Conservation (phyloP, 1,140 invertebrate species). For the Stratiolaelaps scimitus region DNA sequence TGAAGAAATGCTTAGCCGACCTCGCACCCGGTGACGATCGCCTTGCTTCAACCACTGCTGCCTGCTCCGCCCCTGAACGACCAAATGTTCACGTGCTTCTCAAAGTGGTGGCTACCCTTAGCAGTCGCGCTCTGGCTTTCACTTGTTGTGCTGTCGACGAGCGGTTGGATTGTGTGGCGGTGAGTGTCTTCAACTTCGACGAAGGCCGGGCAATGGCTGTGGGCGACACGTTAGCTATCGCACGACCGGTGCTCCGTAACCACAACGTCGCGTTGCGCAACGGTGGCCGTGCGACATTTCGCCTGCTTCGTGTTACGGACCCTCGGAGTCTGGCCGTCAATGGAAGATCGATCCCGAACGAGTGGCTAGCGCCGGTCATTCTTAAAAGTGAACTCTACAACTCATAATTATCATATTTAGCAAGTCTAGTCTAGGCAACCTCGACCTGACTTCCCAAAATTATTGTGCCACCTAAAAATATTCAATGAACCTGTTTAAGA, state of each 20-base stretch:
- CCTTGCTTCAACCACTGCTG: no score
- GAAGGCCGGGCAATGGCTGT: constrained; percentile 65
- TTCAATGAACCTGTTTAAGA: no score
- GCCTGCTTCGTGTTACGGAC: constrained; percentile 28
- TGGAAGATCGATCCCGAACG: constrained; percentile 9
- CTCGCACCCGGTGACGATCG: no score
- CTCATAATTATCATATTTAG: background rate
- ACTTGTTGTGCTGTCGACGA: constrained; percentile 66
- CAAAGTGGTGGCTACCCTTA: constrained; percentile 34
- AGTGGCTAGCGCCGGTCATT: constrained; percentile 20
- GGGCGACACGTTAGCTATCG: constrained; percentile 65
- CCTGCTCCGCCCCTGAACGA: constrained; percentile 36
- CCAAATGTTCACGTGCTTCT: constrained; percentile 29
- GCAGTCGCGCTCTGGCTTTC: constrained; percentile 31
- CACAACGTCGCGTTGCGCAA: constrained; percentile 48
- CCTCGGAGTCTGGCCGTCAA: constrained; percentile 31
- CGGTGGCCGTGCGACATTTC: constrained; percentile 13
- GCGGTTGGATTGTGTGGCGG: constrained; percentile 54
- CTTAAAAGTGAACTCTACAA: constrained; percentile 19
- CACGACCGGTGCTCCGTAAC: constrained; percentile 56
- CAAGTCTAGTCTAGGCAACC: background rate
- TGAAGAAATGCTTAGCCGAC: no score
- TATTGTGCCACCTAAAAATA: no score
- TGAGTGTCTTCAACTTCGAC: constrained; percentile 69
- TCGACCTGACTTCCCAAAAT: no score